These are phyloP conservation scores for Acleris sparsana DNA, from an alignment of 2,888 invertebrate genomes.

Conservation along the genomic window DNA sequence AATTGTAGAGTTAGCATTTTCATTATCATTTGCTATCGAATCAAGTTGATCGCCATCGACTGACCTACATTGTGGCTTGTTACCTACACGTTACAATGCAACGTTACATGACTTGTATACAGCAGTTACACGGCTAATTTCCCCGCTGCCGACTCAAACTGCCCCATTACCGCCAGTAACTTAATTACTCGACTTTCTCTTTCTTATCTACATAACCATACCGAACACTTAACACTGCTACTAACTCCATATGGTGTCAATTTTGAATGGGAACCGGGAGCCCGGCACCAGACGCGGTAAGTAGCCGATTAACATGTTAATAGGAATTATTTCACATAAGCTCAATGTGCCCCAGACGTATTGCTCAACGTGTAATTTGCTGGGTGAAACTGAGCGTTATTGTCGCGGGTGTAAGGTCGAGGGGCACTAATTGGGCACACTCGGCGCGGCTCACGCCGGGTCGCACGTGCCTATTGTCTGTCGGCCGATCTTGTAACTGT, in stretches of 20 bases:
- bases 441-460: conserved; percentile 19
- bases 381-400: conserved; percentile 12
- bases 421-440: background rate
- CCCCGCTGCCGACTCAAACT: conserved; percentile 1
- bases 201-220: conserved; percentile 6
- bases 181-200: conserved; percentile 21
- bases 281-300: background rate
- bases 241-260: background rate
- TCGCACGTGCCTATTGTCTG: conserved; percentile 21
- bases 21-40: background rate
- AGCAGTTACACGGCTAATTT: background rate
- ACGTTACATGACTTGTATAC: background rate
- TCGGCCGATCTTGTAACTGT: conserved; percentile 6
- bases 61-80: no score
- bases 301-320: conserved; percentile 27
- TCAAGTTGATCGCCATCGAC: background rate
- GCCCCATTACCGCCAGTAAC: background rate
- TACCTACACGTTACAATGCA: no score
- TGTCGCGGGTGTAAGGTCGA: conserved; percentile 5
- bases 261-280: no score
- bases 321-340: conserved; percentile 23
- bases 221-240: conserved; percentile 6
- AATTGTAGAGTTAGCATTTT: background rate
- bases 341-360: conserved; percentile 2
- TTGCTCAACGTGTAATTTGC: conserved; percentile 17